Conservation (phyloP, 2,113 vertebrate genomes). For the Pygoscelis antarcticus region DNA sequence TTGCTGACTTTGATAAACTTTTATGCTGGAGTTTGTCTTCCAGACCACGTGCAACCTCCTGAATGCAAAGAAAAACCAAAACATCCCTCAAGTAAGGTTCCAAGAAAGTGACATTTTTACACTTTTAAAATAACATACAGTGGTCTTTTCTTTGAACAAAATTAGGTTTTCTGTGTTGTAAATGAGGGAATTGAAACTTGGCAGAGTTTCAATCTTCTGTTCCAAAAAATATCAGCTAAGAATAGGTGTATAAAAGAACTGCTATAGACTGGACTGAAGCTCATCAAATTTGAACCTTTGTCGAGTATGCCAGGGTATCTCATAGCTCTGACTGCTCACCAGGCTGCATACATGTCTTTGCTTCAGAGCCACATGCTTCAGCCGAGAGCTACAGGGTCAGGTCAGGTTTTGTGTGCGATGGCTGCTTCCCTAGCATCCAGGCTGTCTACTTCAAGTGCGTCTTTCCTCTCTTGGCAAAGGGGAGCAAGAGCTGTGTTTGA, state of each 20-base stretch:
- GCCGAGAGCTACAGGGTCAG: background rate
- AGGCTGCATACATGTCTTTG: background rate
- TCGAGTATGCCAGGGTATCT: background rate
- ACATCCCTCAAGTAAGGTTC: background rate
- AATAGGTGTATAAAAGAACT: background rate
- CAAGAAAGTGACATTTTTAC: background rate
- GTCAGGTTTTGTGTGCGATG: background rate
- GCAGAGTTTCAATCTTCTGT: background rate
- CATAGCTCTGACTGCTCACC: background rate
- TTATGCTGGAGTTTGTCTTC: background rate
- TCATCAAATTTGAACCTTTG: background rate
- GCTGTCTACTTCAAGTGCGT: background rate
- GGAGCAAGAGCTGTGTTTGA: background rate
- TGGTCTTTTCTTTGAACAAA: background rate
- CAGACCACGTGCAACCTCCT: background rate
- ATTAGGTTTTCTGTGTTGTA: background rate
- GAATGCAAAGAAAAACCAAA: background rate
- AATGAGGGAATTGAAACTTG: background rate
- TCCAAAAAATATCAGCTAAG: background rate
- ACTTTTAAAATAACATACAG: background rate
- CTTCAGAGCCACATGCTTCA: background rate
- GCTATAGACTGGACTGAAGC: background rate
- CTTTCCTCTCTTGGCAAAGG: background rate
- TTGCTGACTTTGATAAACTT: background rate
- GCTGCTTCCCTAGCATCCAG: background rate